Base-by-base conservation (phyloP, 2,113 vertebrate species). In the Zosterops hypoxanthus region DNA sequence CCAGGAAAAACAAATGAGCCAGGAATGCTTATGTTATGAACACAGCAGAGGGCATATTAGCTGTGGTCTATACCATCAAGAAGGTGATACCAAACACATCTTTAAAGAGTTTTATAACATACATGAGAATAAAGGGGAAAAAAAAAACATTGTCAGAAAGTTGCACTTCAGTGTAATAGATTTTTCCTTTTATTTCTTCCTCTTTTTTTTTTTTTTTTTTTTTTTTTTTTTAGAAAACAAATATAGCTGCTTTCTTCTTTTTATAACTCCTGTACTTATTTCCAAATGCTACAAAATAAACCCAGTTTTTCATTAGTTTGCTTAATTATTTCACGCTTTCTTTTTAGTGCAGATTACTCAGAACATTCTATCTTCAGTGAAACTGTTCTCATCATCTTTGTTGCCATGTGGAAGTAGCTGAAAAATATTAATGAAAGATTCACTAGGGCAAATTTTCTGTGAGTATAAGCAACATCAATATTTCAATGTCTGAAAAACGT, bases 351-450 rank as follows among this genome's bases (percentile, higher is more conserved):
- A 87, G 91, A 94, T 96, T 97, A 76, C 78, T 95, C 86, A 79
- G 75, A 96, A 89, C 70, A 93, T 55, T 96, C 93, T 95, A 70
- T 84, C 94, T 95, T 93, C 63, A 53, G 76, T 63, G 81, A 90
- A 90, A 68, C 88, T 71, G 50, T 87, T 95, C 82, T 94, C 60
- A 87, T 96, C 92, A 56, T 95, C 79, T 86, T 96, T 97, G 95
- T 93, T 96, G 70, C 90, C 88, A 92, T 29, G 1, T 82, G 50
- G 75, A 97, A 88, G 50, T 65, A 91, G 79, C 90, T 98, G 97
- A 98, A 98, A 98, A 94, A 97, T 96, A 97, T 91, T 98, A 97
- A 98, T 98, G 90, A 98, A 99, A 98, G 97, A 99, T 98, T 98
- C 98, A 99, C 98, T 75, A 97, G 59, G 94, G 95, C 92, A 96